Evolutionary conservation across 1,140 invertebrate species (phyloP).

Genomic region (Tetraneura akinire): DNA sequence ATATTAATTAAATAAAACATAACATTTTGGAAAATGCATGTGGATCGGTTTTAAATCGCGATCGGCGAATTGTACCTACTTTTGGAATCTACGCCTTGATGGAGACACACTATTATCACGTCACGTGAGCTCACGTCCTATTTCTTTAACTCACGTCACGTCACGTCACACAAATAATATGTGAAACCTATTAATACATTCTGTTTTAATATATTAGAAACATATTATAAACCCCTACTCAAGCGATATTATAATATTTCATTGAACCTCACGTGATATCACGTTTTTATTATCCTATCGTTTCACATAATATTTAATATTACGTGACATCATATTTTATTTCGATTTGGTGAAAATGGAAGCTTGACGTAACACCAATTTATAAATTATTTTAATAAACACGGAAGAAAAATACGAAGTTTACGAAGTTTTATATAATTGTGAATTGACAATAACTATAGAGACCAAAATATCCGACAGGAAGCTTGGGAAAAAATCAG

Average conservation of each 20-base stretch:
- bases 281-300: neutral
- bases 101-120: slow-evolving; percentile 20
- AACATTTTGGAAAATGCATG: too few species aligned
- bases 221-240: slow-evolving; percentile 9
- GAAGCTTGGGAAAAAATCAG: neutral
- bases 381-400: neutral
- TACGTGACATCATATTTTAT: neutral
- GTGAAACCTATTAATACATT: slow-evolving; percentile 10
- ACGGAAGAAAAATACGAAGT: neutral
- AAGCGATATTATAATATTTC: slow-evolving; percentile 10
- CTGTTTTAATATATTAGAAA: slow-evolving; percentile 16
- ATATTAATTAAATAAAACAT: too few species aligned
- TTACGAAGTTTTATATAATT: neutral
- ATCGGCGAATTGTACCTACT: too few species aligned
- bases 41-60: too few species aligned
- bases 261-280: slow-evolving; percentile 6
- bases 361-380: neutral
- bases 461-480: neutral
- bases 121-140: slow-evolving; percentile 4
- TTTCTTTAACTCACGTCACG: neutral
- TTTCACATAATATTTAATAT: neutral
- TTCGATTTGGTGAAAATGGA: slow-evolving; percentile 6
- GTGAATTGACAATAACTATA: neutral
- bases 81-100: too few species aligned
- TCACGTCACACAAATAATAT: slow-evolving; percentile 11